phyloP scores from a whole-genome alignment of 2,113 vertebrate genomes.

The Montifringilla adamsi region DNA sequence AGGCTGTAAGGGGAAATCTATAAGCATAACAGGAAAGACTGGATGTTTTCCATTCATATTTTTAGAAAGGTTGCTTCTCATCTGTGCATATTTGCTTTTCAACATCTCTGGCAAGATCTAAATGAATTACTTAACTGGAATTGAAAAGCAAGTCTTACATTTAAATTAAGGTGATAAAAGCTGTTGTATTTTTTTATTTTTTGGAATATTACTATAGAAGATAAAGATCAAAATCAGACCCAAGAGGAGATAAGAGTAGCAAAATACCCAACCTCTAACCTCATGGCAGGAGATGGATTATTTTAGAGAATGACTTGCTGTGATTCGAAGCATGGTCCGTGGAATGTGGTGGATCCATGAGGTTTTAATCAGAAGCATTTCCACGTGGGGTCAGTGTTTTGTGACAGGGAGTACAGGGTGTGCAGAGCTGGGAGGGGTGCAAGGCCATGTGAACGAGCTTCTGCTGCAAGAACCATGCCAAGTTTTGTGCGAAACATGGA shows the following conservation, averaged over 20 bases:
- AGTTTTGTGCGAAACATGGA: neutral
- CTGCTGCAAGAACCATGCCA: neutral
- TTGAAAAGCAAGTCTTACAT: constrained; percentile 30
- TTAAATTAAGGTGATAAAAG: constrained; percentile 49
- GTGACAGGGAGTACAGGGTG: neutral
- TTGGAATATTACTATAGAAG: neutral
- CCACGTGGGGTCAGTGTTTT: neutral
- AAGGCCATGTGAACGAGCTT: neutral
- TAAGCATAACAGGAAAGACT: constrained; percentile 64
- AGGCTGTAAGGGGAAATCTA: constrained; percentile 13
- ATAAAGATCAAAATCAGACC: constrained; percentile 29
- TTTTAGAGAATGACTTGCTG: neutral
- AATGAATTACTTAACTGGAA: constrained; percentile 46
- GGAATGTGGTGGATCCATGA: neutral
- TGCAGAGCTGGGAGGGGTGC: neutral
- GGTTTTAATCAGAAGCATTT: neutral
- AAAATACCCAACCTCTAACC: neutral
- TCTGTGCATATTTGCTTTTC: constrained; percentile 34
- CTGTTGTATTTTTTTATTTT: neutral
- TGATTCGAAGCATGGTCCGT: neutral
- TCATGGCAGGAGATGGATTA: neutral
- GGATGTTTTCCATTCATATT: constrained; percentile 56
- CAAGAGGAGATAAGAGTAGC: neutral
- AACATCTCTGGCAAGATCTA: constrained; percentile 6
- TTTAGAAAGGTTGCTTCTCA: constrained; percentile 57